phyloP scores from a whole-genome alignment of 2,797 vertebrate genomes.

The Naso thynnoides region DNA sequence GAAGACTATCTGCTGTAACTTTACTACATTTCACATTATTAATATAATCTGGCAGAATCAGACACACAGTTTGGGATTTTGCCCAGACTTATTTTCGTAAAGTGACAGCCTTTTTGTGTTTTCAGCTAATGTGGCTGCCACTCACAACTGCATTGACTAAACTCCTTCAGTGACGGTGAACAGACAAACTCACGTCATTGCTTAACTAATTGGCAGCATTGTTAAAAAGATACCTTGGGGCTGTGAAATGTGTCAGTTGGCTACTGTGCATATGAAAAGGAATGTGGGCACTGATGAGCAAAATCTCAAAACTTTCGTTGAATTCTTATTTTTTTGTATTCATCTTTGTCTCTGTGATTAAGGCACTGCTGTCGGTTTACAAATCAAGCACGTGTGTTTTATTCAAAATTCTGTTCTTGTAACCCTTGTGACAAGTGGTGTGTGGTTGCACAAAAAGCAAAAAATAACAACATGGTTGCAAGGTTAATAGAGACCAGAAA shows the following conservation, averaged over 20 bases:
- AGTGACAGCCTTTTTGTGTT: neutral
- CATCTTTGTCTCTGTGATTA: conserved; percentile 10
- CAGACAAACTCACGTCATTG: neutral
- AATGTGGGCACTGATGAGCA: conserved; percentile 55
- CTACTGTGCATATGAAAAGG: conserved; percentile 58
- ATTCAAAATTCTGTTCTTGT: neutral
- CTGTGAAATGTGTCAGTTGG: conserved; percentile 55
- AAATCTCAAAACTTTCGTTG: conserved; percentile 67
- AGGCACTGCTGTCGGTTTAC: neutral
- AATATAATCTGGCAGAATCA: neutral
- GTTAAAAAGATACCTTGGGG: neutral
- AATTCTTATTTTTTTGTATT: conserved; percentile 50
- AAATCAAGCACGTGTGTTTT: neutral
- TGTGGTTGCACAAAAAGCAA: neutral
- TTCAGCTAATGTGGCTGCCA: neutral
- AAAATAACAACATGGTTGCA: neutral
- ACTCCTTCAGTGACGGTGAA: conserved; percentile 8
- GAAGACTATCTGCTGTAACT: neutral
- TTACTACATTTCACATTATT: conserved; percentile 8
- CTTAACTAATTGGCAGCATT: conserved; percentile 28
- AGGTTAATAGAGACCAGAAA: neutral
- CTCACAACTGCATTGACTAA: conserved; percentile 12
- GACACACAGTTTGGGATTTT: conserved; percentile 9
- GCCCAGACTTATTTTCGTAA: conserved; percentile 1
- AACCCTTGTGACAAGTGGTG: neutral